A percentile compares a stretch with the other conserved stretches of the same genome.
These are phyloP conservation scores for Formicarius rufipectus DNA, from an alignment of 2,113 vertebrate species.

Conservation along the genomic window DNA sequence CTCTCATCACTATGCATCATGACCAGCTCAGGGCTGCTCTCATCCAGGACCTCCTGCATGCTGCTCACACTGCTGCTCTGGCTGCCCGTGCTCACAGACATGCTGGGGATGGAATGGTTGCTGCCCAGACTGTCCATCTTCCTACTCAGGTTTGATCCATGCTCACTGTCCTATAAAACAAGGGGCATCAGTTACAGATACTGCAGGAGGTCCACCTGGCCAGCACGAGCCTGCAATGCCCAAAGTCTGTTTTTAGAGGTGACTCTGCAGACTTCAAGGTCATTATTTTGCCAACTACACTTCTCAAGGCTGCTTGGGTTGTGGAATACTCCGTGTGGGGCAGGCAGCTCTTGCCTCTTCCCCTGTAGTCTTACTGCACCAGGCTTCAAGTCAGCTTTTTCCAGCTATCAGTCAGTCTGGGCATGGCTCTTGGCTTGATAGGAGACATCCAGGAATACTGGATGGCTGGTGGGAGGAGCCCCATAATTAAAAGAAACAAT, in stretches of 20 bases:
- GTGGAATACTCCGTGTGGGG: not conserved
- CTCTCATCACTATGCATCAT: constrained; percentile 86
- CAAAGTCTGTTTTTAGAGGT: constrained; percentile 29
- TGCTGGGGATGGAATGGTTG: constrained; percentile 95
- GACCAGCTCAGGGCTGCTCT: constrained; percentile 88
- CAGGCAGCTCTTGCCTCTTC: not conserved
- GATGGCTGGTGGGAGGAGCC: not conserved
- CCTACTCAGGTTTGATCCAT: constrained; percentile 82
- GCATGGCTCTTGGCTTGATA: not conserved
- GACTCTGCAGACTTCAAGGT: not conserved
- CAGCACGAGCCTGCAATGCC: not conserved
- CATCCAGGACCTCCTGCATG: constrained; percentile 95
- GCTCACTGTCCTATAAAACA: constrained; percentile 90
- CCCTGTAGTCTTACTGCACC: not conserved
- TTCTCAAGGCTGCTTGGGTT: not conserved
- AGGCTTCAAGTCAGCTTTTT: not conserved
- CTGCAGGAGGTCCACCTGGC: not conserved
- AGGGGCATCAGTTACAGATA: constrained; percentile 56
- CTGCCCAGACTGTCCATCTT: constrained; percentile 97
- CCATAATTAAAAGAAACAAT: not conserved
- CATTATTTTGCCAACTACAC: not conserved
- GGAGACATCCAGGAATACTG: not conserved
- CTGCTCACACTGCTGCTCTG: constrained; percentile 98
- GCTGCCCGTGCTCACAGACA: constrained; percentile 95
- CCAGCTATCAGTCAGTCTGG: not conserved